Evolutionary conservation across 2,888 invertebrate species (phyloP).

Genomic region (Frankliniella intonsa): DNA sequence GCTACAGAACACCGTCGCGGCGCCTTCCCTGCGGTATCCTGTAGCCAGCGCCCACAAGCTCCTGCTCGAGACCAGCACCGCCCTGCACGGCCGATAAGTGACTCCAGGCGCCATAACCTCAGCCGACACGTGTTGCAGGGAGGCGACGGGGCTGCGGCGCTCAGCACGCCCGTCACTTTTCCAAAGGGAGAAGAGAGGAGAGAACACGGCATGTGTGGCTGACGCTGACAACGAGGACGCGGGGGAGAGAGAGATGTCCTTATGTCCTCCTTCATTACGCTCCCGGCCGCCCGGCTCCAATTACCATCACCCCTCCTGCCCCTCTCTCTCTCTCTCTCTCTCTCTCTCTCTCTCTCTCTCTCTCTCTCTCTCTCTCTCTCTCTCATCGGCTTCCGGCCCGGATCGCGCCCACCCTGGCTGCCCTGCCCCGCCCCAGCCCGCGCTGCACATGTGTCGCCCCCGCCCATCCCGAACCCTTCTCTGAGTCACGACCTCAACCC

Average conservation of each 20-base stretch:
- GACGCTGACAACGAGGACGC: too few species aligned
- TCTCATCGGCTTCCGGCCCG: neutral
- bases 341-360: neutral
- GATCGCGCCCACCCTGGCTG: too few species aligned
- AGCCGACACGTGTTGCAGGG: neutral
- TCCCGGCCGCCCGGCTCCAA: neutral
- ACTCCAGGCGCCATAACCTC: neutral
- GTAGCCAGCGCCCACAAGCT: too few species aligned
- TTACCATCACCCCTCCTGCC: neutral
- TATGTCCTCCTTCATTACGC: neutral
- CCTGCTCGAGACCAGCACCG: too few species aligned
- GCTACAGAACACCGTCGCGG: too few species aligned
- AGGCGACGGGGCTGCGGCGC: neutral
- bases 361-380: neutral
- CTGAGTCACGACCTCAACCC: too few species aligned
- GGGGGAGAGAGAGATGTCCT: neutral
- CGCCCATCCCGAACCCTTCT: neutral
- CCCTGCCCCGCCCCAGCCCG: neutral
- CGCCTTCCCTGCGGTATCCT: too few species aligned
- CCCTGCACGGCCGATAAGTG: neutral
- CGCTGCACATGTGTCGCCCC: constrained; percentile 7
- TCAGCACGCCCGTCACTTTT: too few species aligned
- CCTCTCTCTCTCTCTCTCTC: neutral
- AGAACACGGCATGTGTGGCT: too few species aligned
- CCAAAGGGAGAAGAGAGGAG: too few species aligned